A percentile compares a stretch with the other conserved stretches of the same genome.
Conservation (phyloP, 2,113 vertebrate species). For the Strix uralensis region DNA sequence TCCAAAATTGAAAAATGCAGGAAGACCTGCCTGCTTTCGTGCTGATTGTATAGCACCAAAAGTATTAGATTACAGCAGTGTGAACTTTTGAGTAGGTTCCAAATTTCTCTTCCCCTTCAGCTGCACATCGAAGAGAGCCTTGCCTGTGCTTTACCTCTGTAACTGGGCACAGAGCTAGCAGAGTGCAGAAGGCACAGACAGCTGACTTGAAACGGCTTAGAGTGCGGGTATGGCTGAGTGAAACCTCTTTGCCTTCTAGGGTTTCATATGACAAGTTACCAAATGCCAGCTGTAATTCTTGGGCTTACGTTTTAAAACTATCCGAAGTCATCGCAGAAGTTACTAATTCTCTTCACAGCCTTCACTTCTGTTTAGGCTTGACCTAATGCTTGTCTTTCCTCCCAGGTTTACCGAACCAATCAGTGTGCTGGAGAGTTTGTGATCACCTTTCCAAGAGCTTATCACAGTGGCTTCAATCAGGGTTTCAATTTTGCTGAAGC, state of each 20-base stretch:
- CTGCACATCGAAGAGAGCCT: background rate
- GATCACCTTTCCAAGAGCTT: constrained; percentile 95
- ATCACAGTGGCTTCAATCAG: constrained; percentile 98
- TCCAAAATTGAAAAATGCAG: background rate
- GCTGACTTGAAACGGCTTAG: background rate
- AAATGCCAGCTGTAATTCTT: background rate
- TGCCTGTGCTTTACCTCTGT: background rate
- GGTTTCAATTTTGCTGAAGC: constrained; percentile 99
- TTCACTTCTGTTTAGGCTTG: background rate
- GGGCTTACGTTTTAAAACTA: background rate
- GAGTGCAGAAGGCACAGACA: background rate
- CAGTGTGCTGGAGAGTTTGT: constrained; percentile 98
- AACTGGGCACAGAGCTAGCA: background rate
- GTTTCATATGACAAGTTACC: background rate
- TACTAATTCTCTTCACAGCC: background rate
- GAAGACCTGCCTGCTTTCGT: background rate
- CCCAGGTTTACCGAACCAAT: constrained; percentile 94
- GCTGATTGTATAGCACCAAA: background rate
- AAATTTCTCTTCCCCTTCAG: background rate
- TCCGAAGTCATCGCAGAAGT: background rate
- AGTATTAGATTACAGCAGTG: background rate
- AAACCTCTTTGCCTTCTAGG: background rate
- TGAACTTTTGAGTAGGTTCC: background rate
- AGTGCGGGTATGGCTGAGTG: background rate
- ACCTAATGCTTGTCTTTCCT: background rate